These are phyloP conservation scores for Fundulus diaphanus DNA, from an alignment of 2,797 vertebrate species.

Conservation along the genomic window DNA sequence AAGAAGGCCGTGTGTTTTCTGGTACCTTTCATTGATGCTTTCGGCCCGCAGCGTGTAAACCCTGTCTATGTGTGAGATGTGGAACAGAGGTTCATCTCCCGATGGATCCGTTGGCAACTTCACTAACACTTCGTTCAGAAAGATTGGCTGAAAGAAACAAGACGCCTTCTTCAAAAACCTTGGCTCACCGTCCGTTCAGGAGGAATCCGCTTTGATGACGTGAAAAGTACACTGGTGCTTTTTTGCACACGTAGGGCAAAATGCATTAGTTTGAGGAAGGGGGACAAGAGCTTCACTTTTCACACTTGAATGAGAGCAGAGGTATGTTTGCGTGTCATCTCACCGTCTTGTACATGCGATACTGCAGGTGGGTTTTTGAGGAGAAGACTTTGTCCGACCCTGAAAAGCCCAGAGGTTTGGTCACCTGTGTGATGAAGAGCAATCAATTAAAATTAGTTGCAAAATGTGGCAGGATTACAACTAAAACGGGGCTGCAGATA, in stretches of 20 bases:
- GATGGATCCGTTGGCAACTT: slow-evolving; percentile 98
- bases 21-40: slow-evolving; percentile 94
- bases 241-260: not conserved
- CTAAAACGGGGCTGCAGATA: not conserved
- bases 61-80: slow-evolving; percentile 97
- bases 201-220: too few species aligned
- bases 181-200: too few species aligned
- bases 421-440: slow-evolving; percentile 75
- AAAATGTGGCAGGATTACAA: not conserved
- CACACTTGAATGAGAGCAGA: not conserved
- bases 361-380: slow-evolving; percentile 96
- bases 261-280: not conserved
- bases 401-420: slow-evolving; percentile 92
- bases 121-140: slow-evolving; percentile 96
- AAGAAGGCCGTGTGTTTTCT: not conserved
- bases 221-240: not conserved
- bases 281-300: not conserved
- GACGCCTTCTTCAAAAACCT: not conserved
- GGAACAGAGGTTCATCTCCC: slow-evolving; percentile 97
- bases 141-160: slow-evolving; percentile 87
- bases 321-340: slow-evolving; percentile 48
- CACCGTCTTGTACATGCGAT: slow-evolving; percentile 99
- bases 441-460: not conserved
- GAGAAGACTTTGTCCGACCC: slow-evolving; percentile 96
- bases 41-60: slow-evolving; percentile 96